phyloP scores from a whole-genome alignment of 2,113 vertebrate genomes.

The Sorex fumeus region DNA sequence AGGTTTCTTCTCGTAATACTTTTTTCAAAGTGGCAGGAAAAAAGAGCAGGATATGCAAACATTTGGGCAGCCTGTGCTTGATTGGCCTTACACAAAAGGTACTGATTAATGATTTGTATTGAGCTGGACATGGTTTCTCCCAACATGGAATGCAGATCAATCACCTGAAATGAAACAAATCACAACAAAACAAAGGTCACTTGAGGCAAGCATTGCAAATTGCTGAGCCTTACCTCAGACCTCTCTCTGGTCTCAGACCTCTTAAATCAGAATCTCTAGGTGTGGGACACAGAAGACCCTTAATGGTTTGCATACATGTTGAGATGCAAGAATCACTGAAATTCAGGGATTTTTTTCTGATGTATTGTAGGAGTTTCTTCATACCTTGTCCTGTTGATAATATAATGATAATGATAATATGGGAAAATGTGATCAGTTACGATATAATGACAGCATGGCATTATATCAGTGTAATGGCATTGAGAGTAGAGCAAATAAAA shows the following conservation, averaged over 20 bases:
- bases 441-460: too few relatives aligned
- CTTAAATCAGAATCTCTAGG: conserved; percentile 10
- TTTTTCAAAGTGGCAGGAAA: conserved; percentile 55
- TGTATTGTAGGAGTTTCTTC: not conserved
- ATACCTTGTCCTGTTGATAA: not conserved
- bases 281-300: not conserved
- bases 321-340: conserved; percentile 1
- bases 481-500: not conserved
- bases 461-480: not conserved
- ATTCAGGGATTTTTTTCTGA: conserved; percentile 24
- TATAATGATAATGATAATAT: too few relatives aligned
- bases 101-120: not conserved
- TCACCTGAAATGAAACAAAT: not conserved
- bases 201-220: not conserved
- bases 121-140: not conserved
- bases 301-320: not conserved
- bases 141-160: not conserved
- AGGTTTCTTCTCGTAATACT: conserved; percentile 3
- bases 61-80: conserved; percentile 1
- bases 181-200: not conserved
- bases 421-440: not conserved
- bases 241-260: not conserved
- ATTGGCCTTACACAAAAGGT: not conserved
- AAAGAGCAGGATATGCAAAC: not conserved
- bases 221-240: conserved; percentile 2